A percentile compares a stretch with the other conserved stretches of the same genome.
phyloP scores from a whole-genome alignment of 1,140 invertebrate species.

The Nilaparvata lugens region DNA sequence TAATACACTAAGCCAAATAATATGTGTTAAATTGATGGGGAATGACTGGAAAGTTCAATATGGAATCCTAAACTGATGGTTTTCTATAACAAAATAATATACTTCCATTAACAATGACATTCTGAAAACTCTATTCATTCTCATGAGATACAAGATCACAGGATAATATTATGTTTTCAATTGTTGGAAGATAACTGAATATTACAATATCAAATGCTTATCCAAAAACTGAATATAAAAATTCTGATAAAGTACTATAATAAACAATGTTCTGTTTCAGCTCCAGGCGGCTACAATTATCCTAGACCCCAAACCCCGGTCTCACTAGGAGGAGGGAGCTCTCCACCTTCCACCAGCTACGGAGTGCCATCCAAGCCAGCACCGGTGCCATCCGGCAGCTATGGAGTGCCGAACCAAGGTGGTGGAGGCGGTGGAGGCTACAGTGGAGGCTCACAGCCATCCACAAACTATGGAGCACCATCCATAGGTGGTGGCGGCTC shows the following conservation, averaged over 20 bases:
- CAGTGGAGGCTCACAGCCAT: conserved; percentile 6
- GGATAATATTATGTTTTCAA: too few species aligned
- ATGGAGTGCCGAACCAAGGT: conserved; percentile 2
- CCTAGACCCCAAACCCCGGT: conserved; percentile 6
- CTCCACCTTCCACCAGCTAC: conserved; percentile 23
- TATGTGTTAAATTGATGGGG: too few species aligned
- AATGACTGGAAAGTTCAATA: too few species aligned
- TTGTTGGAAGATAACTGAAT: too few species aligned
- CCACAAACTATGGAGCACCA: conserved; percentile 21
- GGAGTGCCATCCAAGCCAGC: conserved; percentile 21
- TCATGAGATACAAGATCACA: too few species aligned
- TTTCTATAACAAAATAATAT: too few species aligned
- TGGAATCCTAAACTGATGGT: too few species aligned
- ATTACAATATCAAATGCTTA: not conserved
- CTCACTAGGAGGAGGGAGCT: not conserved
- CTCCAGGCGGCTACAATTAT: conserved; percentile 20
- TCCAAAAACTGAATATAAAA: not conserved
- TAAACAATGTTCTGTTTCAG: conserved; percentile 14
- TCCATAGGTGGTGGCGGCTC: not conserved
- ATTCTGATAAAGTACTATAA: not conserved
- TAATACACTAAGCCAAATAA: too few species aligned
- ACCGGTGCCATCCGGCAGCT: conserved; percentile 12
- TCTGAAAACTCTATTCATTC: too few species aligned
- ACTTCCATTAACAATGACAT: too few species aligned
- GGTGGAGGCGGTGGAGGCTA: not conserved